Evolutionary conservation across 1,140 invertebrate genomes (phyloP), one percentile per base, ranked within the genome.

Genomic region (Cheumatopsyche charites): DNA sequence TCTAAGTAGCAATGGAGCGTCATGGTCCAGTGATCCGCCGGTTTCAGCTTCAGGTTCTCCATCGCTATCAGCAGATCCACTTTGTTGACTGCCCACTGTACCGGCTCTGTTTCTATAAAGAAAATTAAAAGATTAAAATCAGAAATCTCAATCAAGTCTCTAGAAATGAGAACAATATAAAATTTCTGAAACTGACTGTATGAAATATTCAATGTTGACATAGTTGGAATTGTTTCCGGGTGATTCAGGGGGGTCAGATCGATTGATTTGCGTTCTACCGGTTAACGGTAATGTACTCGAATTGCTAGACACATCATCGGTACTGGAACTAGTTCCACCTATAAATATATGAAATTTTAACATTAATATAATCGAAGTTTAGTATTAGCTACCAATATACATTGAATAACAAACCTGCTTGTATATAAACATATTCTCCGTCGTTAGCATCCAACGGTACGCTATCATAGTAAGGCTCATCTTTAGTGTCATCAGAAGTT

Each of bases 151-250:
- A 43, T n/a, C n/a, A 9, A 5, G 5, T 52, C 11, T 19, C 3
- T 62, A 62, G 1, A 3, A 62, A 5, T 3, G 23, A 11, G 19
- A 62, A 68, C 45, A 42, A 71, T 63, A n/a, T 55, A 36, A 11
- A 9, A 58, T 7, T 58, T 21, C 1, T 58, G 49, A 70, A 41
- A 88, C 88, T 88, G 82, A 93, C 90, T 91, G 87, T 78, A 94
- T 88, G 78, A 94, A 94, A 80, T 94, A 94, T 79, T 94, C 92
- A 83, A 94, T 94, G 81, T 95, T 94, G 79, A 94, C 92, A 83
- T 94, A 95, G 83, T 94, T 95, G 72, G 91, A 91, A 65, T 89
- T 88, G 80, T 89, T 86, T 74, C 89, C 89, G 26, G 90, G 90
- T 45, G 90, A 89, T 80, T 93, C 91, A 26, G 91, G 90, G 77